These are phyloP conservation scores for Forbesichthys agassizii DNA, from an alignment of 2,113 vertebrate species.

Conservation along the genomic window DNA sequence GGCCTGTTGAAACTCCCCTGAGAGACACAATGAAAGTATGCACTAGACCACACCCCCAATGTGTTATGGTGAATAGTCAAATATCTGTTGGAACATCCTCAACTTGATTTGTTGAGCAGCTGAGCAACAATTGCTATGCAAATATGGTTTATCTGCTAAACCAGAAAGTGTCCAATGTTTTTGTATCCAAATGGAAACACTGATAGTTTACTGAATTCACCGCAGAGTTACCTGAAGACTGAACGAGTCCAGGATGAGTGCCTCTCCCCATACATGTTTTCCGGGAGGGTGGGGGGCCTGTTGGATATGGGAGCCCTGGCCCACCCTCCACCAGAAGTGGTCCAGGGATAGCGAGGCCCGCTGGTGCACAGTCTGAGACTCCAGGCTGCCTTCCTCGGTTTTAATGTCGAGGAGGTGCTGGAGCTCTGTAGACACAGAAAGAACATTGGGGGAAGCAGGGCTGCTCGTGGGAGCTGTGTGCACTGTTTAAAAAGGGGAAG, in stretches of 20 bases:
- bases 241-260: slow-evolving; percentile 88
- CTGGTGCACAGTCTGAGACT: slow-evolving; percentile 84
- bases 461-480: neutral
- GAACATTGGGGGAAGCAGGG: neutral
- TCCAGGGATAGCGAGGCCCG: slow-evolving; percentile 84
- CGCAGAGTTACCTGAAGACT: slow-evolving; percentile 82
- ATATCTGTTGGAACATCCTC: too few relatives aligned
- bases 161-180: too few relatives aligned
- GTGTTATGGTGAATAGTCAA: too few relatives aligned
- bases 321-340: slow-evolving; percentile 96
- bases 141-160: too few relatives aligned
- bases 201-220: too few relatives aligned
- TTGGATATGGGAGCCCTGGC: slow-evolving; percentile 95
- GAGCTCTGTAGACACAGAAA: slow-evolving; percentile 63
- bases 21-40: slow-evolving; percentile 6
- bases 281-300: slow-evolving; percentile 91
- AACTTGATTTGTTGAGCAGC: too few relatives aligned
- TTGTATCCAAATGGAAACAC: too few relatives aligned
- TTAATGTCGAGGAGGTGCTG: slow-evolving; percentile 71
- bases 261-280: slow-evolving; percentile 97
- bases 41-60: neutral
- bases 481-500: neutral
- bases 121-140: too few relatives aligned
- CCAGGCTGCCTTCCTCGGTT: slow-evolving; percentile 78
- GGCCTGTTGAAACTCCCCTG: slow-evolving; percentile 91